Evolutionary conservation across 2,113 vertebrate genomes (phyloP).

Genomic region (Condylura cristata): DNA sequence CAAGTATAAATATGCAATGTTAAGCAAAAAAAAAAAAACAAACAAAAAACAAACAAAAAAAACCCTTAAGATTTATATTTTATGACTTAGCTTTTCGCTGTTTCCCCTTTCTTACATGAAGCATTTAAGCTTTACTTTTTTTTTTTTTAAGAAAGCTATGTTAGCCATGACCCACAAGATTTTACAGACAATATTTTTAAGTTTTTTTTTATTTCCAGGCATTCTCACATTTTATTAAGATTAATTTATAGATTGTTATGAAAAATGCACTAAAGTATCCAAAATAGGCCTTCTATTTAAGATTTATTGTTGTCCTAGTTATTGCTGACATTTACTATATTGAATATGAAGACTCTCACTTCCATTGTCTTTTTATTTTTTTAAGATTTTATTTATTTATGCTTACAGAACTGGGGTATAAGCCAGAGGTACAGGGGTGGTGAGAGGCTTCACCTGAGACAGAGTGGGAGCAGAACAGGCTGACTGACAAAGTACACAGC

Average conservation of each 20-base stretch:
- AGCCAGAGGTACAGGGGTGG: no score
- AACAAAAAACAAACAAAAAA: no score
- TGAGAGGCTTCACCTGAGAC: no score
- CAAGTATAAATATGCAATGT: not conserved
- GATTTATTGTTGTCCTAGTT: not conserved
- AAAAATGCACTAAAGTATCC: not conserved
- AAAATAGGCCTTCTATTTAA: not conserved
- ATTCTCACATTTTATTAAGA: not conserved
- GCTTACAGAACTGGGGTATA: no score
- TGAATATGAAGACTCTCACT: not conserved
- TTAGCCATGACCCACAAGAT: not conserved
- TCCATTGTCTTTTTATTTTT: not conserved
- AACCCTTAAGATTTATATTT: not conserved
- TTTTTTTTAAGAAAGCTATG: not conserved
- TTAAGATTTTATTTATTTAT: no score
- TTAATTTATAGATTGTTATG: not conserved
- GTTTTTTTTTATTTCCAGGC: not conserved
- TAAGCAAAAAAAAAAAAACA: not conserved
- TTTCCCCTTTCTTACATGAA: not conserved
- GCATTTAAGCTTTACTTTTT: not conserved
- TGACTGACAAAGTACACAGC: no score
- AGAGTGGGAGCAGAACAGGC: no score
- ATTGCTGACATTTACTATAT: not conserved
- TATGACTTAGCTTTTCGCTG: not conserved
- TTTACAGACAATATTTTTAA: not conserved